Base-by-base conservation (phyloP, 2,113 vertebrate species). In the Halcyon malimbica region DNA sequence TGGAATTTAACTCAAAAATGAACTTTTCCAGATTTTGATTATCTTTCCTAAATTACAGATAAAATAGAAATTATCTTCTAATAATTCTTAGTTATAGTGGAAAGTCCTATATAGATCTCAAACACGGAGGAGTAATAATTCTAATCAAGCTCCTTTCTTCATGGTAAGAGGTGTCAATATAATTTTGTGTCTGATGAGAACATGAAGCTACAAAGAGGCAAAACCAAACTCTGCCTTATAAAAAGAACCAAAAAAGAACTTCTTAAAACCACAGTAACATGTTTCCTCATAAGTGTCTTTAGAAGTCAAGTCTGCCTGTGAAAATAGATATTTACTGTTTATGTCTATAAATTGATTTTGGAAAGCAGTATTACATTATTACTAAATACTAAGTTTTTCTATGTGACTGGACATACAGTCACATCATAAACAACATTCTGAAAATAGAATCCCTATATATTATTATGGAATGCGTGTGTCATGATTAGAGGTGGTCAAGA, bases 391-490 rank as follows among this genome's bases (percentile, higher is more conserved):
- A 39, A 13, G 24, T 26, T 62, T 46, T 86, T 39, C 20, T 26
- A 5, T 42, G 39, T 18, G 14, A 31, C 13, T 70, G 6, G 23
- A 35, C 0, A 0, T 15, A 21, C 26, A 44, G 28, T 23, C 2
- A 3, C 33, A 51, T 46, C 37, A 33, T 33, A 48, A 79, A 73
- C 7, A 39, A 51, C 3, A 82, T 50, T 56, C 16, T 46, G 42
- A 79, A 79, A 92, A 35, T 44, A 69, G 31, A 18, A 42, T 21
- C 10, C 15, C 37, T 42, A n/a, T 15, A 23, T 41, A 26, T 53
- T 28, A 53, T 53, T 53, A 53, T 53, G 42, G 3, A 20, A 75
- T 62, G 11, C 1, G 9, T 8, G 28, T 54, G 17, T 5, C 5
- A 2, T 42, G 37, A 50, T 71, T 53, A 24, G 33, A 75, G 16